A percentile compares a stretch with the other conserved stretches of the same genome.
Evolutionary conservation across 2,113 vertebrate species (phyloP).

Genomic region (Rhinogobius similis): DNA sequence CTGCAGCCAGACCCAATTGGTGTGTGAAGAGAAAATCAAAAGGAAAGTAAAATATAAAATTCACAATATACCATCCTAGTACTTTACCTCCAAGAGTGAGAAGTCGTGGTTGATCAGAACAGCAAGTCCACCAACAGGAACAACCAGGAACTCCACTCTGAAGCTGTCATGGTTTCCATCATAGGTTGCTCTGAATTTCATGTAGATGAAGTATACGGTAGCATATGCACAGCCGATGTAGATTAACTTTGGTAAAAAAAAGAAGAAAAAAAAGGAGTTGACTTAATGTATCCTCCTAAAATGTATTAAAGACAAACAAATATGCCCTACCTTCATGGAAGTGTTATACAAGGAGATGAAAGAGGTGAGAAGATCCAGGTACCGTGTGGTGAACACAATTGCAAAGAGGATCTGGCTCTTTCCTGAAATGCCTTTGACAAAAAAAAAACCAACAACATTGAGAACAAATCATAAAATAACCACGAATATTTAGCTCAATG

Average conservation of each 20-base stretch:
- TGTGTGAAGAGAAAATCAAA: not conserved
- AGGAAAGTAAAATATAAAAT: not conserved
- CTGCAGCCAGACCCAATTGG: too few species aligned
- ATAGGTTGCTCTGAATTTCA: conserved; percentile 97
- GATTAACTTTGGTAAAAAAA: conserved; percentile 88
- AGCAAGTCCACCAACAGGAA: conserved; percentile 92
- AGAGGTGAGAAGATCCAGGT: conserved; percentile 95
- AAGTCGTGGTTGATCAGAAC: conserved; percentile 98
- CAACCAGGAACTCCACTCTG: conserved; percentile 94
- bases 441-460: conserved; percentile 12
- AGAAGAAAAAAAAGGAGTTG: not conserved
- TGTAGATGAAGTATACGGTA: conserved; percentile 95
- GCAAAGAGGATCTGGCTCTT: conserved; percentile 99
- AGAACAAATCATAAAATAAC: not conserved
- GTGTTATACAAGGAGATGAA: conserved; percentile 99
- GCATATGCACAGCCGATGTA: conserved; percentile 93
- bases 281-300: not conserved
- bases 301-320: not conserved
- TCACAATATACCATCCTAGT: not conserved
- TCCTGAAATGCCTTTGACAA: conserved; percentile 90
- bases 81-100: conserved; percentile 89
- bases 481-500: too few species aligned
- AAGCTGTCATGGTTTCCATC: conserved; percentile 98
- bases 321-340: conserved; percentile 90
- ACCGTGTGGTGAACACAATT: conserved; percentile 95